phyloP scores from a whole-genome alignment of 1,140 invertebrate genomes.

The Oryctes rhinoceros region DNA sequence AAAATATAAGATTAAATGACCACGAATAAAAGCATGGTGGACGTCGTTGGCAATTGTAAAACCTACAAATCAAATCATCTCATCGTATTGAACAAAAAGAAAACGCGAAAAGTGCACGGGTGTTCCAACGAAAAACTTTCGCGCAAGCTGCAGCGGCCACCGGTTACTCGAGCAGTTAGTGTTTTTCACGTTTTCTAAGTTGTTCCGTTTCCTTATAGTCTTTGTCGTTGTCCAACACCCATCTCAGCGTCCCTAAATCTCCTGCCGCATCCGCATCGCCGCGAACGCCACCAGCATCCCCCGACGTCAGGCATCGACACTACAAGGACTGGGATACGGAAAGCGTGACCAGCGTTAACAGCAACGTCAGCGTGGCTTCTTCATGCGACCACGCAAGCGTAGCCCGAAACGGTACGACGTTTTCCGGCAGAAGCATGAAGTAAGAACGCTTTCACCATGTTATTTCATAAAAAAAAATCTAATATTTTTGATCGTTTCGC shows the following conservation, averaged over 20 bases:
- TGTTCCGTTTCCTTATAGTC: constrained; percentile 55
- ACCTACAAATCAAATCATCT: too few species aligned
- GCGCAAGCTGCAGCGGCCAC: too few species aligned
- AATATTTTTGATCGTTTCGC: constrained; percentile 6
- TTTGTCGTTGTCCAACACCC: constrained; percentile 63
- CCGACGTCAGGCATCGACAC: constrained; percentile 62
- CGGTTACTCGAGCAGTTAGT: neutral
- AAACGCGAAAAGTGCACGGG: too few species aligned
- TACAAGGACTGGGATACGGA: constrained; percentile 74
- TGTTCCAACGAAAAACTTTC: too few species aligned
- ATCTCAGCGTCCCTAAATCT: constrained; percentile 56
- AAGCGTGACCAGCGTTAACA: constrained; percentile 79
- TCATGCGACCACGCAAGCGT: constrained; percentile 80
- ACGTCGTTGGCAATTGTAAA: too few species aligned
- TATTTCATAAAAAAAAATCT: neutral
- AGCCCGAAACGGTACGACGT: constrained; percentile 82
- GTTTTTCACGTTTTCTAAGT: neutral
- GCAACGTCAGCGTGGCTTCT: constrained; percentile 74
- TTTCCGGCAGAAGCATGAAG: constrained; percentile 65
- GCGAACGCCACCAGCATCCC: constrained; percentile 65
- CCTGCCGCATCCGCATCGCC: constrained; percentile 53
- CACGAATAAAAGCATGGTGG: too few species aligned
- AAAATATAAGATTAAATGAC: too few species aligned
- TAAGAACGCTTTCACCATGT: constrained; percentile 44
- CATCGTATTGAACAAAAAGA: too few species aligned